phyloP scores from a whole-genome alignment of 2,113 vertebrate genomes.

The Microcebus murinus region DNA sequence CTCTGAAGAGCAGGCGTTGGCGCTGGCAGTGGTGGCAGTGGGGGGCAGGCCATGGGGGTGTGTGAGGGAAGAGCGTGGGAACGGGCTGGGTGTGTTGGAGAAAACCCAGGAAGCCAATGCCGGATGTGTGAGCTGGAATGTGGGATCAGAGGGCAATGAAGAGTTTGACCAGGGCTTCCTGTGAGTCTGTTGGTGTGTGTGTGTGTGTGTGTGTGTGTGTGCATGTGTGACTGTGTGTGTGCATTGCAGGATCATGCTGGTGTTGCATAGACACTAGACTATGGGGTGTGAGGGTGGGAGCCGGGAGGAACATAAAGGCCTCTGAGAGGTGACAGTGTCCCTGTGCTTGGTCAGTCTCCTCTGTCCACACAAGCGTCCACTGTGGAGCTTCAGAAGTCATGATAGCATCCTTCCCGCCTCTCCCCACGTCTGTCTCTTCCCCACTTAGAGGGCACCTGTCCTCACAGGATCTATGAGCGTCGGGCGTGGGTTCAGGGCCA shows the following conservation, averaged over 20 bases:
- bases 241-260: too few species aligned
- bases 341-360: neutral
- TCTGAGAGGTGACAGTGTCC: neutral
- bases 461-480: neutral
- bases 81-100: fast-evolving
- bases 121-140: fast-evolving
- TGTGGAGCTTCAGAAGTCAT: neutral
- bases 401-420: neutral
- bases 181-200: too few species aligned
- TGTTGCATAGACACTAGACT: neutral
- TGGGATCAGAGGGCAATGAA: neutral
- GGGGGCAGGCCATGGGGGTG: neutral
- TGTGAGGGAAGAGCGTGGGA: fast-evolving
- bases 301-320: neutral
- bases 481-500: neutral
- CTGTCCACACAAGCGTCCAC: neutral
- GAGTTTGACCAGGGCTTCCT: neutral
- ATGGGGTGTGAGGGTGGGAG: neutral
- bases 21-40: neutral
- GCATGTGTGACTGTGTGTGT: too few species aligned
- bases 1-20: neutral
- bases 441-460: neutral
- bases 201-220: too few species aligned
- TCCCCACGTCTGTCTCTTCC: neutral
- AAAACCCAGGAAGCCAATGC: neutral